Evolutionary conservation across 2,888 invertebrate genomes (phyloP).

Genomic region (Drosophila fungiperda): DNA sequence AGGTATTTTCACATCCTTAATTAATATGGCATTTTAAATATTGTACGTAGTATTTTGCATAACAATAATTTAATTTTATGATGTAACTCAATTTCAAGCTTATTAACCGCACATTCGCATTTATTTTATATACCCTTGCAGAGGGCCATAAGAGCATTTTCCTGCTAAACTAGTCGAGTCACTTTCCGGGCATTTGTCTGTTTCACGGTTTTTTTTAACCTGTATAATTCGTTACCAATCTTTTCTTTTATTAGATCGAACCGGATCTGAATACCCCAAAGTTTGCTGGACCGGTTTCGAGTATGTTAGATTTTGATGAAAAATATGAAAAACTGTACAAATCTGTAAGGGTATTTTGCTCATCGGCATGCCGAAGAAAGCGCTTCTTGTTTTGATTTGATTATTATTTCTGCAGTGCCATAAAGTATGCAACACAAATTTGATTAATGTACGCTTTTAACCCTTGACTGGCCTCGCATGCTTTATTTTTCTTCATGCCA

Average conservation of each 20-base stretch:
- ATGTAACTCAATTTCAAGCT: slow-evolving; percentile 20
- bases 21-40: slow-evolving; percentile 31
- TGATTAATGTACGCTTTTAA: slow-evolving; percentile 56
- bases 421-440: slow-evolving; percentile 57
- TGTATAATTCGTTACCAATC: slow-evolving; percentile 6
- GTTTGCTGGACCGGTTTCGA: slow-evolving; percentile 11
- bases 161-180: not conserved
- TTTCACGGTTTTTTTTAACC: slow-evolving; percentile 14
- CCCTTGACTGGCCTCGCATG: slow-evolving; percentile 36
- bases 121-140: slow-evolving; percentile 12
- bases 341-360: slow-evolving; percentile 8
- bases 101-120: slow-evolving; percentile 27
- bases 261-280: slow-evolving; percentile 11
- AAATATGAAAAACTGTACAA: not conserved
- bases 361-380: slow-evolving; percentile 24
- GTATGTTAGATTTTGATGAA: slow-evolving; percentile 5
- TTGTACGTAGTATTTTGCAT: slow-evolving; percentile 16
- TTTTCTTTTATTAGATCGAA: slow-evolving; percentile 12
- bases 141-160: slow-evolving; percentile 7
- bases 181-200: slow-evolving; percentile 7
- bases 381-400: slow-evolving; percentile 17
- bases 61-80: slow-evolving; percentile 13
- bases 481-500: slow-evolving; percentile 29
- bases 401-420: slow-evolving; percentile 53
- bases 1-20: not conserved